Percentiles rank a stretch among this genome's conserved stretches.
phyloP scores from a whole-genome alignment of 2,113 vertebrate genomes.

The Campylomormyrus tamandua region DNA sequence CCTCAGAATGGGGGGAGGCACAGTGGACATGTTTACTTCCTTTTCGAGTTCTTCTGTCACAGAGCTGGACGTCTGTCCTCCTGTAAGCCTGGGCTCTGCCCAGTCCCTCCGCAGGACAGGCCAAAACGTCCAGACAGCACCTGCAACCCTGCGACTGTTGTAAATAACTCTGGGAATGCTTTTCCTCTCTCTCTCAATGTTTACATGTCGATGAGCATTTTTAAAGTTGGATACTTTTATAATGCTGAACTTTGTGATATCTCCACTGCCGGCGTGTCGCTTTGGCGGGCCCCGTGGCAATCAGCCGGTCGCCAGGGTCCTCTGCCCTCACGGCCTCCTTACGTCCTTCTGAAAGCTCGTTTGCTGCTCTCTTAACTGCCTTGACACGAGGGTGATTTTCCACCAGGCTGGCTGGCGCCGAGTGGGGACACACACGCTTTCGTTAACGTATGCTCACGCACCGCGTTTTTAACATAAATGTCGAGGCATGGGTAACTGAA shows the following conservation, averaged over 20 bases:
- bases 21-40: constrained; percentile 64
- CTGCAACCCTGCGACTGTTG: constrained; percentile 49
- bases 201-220: constrained; percentile 89
- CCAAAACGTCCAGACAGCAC: constrained; percentile 39
- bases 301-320: constrained; percentile 72
- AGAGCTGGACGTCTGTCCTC: constrained; percentile 29
- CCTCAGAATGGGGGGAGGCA: constrained; percentile 45
- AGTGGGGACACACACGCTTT: not conserved
- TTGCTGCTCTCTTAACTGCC: constrained; percentile 33
- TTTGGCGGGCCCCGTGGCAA: constrained; percentile 46
- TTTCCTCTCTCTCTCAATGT: constrained; percentile 73
- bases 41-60: constrained; percentile 66
- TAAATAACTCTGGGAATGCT: constrained; percentile 70
- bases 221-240: constrained; percentile 92
- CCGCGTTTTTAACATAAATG: not conserved
- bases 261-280: constrained; percentile 59
- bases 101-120: not conserved
- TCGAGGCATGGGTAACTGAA: not conserved
- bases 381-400: constrained; percentile 34
- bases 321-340: constrained; percentile 49
- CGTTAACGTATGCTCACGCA: not conserved
- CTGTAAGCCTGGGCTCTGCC: constrained; percentile 47
- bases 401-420: not conserved
- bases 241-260: constrained; percentile 72
- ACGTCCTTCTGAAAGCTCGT: constrained; percentile 17